Evolutionary conservation across 2,888 invertebrate species (phyloP), one percentile per base, ranked within the genome.

Genomic region (Noctua fimbriata): DNA sequence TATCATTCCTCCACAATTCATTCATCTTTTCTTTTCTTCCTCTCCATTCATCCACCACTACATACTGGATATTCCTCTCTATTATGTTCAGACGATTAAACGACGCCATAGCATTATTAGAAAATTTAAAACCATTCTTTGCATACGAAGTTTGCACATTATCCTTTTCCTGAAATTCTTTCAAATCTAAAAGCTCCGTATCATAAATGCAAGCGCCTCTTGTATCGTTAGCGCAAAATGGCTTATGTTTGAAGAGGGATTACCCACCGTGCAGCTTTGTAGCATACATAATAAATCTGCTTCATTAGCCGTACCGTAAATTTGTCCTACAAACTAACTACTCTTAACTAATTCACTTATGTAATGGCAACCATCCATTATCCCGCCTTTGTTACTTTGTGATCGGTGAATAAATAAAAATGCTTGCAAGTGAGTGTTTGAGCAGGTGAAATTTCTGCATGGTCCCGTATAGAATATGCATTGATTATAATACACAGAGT

Each of bases 331-430:
- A 74, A 88, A 87, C 76, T 80, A 65, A 67, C 78, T 81, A 74
- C 79, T 79, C 69, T 76, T 89, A 75, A 87, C 80, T 89, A 86
- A 88, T 88, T 89, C 79, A 88, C 83, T 79, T 79, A 79, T 76
- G 67, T 88, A 89, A 84, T 84, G 79, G 69, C 79, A 70, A 41
- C 69, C 74, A 86, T 89, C 81, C 84, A 88, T 88, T 89, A 88
- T 81, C 78, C 77, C 4, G 73, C 69, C 79, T 78, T 79, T 79
- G 79, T 80, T 71, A 83, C 79, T 85, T 76, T 78, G 69, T 75
- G 77, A 88, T 83, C 71, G 65, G 77, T 79, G 67, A 86, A 87
- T 88, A 86, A 81, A 85, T 81, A 80, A 79, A 89, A 82, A 85
- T 79, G 47, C 47, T 63, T 14, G 21, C 76, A 36, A n/a, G 16